Percentiles rank a stretch among this genome's conserved stretches.
phyloP scores from a whole-genome alignment of 2,113 vertebrate genomes.

The Muntiacus reevesi region DNA sequence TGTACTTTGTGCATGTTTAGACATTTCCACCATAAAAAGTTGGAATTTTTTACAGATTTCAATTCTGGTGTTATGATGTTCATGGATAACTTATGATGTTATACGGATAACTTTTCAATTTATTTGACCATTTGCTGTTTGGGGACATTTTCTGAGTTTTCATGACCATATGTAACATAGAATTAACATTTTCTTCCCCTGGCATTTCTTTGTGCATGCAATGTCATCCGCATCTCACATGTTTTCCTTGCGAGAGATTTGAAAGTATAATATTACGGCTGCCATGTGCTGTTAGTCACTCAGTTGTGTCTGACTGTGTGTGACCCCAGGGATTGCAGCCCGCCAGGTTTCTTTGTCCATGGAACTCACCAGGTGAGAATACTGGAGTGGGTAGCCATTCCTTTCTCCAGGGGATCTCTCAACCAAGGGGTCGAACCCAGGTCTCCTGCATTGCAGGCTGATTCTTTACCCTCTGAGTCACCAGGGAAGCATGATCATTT shows the following conservation, averaged over 20 bases:
- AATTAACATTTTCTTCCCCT: not conserved
- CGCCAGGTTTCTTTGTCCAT: not conserved
- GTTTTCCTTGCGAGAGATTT: not conserved
- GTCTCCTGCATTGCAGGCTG: not conserved
- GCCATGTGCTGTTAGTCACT: not conserved
- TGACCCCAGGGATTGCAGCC: not conserved
- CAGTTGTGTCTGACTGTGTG: not conserved
- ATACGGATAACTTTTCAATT: not conserved
- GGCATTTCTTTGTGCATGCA: not conserved
- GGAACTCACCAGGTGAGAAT: not conserved
- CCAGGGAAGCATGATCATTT: not conserved
- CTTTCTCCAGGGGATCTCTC: not conserved
- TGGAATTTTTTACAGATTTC: not conserved
- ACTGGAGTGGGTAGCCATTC: not conserved
- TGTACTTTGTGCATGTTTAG: not conserved
- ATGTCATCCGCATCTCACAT: not conserved
- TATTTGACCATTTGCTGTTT: not conserved
- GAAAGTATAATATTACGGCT: not conserved
- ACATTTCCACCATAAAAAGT: not conserved
- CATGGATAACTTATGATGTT: not conserved
- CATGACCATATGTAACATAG: not conserved
- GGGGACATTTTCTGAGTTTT: not conserved
- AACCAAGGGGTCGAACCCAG: fast-evolving
- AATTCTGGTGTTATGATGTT: not conserved
- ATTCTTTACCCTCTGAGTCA: not conserved